Evolutionary conservation across 2,888 invertebrate genomes (phyloP).

Genomic region (Pandemis cinnamomeana): DNA sequence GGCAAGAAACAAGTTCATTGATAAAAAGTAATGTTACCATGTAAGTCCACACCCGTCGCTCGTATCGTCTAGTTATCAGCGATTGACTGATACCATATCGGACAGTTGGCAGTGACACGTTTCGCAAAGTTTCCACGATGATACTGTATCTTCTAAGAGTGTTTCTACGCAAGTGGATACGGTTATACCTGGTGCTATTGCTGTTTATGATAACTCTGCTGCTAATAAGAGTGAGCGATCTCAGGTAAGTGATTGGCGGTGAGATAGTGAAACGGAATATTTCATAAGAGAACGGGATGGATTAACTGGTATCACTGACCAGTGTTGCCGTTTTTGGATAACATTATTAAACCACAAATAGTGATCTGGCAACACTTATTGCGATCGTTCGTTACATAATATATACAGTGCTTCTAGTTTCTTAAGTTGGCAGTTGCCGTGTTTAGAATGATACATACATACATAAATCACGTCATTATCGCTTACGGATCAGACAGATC

Average conservation of each 20-base stretch:
- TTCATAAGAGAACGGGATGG: neutral
- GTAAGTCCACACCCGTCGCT: conserved; percentile 11
- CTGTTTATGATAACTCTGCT: conserved; percentile 53
- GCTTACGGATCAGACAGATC: too few relatives aligned
- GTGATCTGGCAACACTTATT: too few relatives aligned
- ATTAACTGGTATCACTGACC: too few relatives aligned
- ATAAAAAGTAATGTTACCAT: neutral
- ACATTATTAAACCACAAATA: too few relatives aligned
- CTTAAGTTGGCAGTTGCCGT: too few relatives aligned
- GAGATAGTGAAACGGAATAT: neutral
- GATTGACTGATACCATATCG: conserved; percentile 38
- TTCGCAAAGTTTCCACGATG: conserved; percentile 68
- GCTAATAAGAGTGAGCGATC: conserved; percentile 45
- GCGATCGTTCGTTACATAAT: too few relatives aligned
- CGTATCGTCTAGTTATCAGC: conserved; percentile 30
- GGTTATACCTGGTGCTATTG: conserved; percentile 54
- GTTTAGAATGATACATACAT: too few relatives aligned
- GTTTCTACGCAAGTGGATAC: conserved; percentile 57
- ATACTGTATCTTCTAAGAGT: conserved; percentile 54
- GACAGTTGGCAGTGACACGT: conserved; percentile 10
- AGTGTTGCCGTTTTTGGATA: too few relatives aligned
- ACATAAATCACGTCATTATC: too few relatives aligned
- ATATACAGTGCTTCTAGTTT: too few relatives aligned
- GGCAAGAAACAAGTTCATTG: neutral
- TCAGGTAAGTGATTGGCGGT: conserved; percentile 55